A percentile compares a stretch with the other conserved stretches of the same genome.
Conservation (phyloP, 2,888 invertebrate species). For the Ernsta delagoae region DNA sequence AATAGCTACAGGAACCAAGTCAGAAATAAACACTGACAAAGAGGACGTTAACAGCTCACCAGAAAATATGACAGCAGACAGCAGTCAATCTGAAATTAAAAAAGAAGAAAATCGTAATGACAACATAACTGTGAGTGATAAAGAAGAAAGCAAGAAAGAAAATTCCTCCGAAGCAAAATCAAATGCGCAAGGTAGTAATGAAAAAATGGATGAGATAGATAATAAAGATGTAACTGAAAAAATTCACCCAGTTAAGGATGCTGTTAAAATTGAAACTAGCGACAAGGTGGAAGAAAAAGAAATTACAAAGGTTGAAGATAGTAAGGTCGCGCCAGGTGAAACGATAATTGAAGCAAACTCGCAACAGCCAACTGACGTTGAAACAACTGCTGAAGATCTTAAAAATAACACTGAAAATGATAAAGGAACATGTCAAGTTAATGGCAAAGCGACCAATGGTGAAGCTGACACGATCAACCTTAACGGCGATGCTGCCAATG, state of each 20-base stretch:
- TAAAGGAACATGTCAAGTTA: conserved; percentile 60
- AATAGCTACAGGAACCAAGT: conserved; percentile 31
- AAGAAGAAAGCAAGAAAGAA: conserved; percentile 8
- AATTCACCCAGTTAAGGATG: not conserved
- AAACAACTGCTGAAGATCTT: conserved; percentile 42
- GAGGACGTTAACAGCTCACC: conserved; percentile 30
- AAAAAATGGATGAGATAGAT: conserved; percentile 19
- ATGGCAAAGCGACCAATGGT: conserved; percentile 70
- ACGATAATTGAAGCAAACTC: conserved; percentile 36
- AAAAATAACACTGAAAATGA: conserved; percentile 44
- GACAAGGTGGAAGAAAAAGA: conserved; percentile 21
- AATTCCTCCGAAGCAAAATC: conserved; percentile 43
- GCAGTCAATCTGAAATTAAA: conserved; percentile 41
- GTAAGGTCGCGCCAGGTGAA: conserved; percentile 18
- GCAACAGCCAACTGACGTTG: conserved; percentile 41
- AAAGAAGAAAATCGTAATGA: conserved; percentile 46
- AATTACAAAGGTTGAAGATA: conserved; percentile 30
- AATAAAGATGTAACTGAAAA: not conserved
- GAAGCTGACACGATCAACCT: conserved; percentile 54
- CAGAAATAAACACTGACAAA: conserved; percentile 30
- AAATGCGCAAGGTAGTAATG: not conserved
- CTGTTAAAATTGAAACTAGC: conserved; percentile 40
- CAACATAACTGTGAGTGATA: conserved; percentile 41
- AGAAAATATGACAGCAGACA: conserved; percentile 38
- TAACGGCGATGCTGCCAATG: conserved; percentile 67